A percentile compares a stretch with the other conserved stretches of the same genome.
phyloP scores from a whole-genome alignment of 37 sponge, comb jelly and placozoan species.

The Chondrilla cf. caribensis region DNA sequence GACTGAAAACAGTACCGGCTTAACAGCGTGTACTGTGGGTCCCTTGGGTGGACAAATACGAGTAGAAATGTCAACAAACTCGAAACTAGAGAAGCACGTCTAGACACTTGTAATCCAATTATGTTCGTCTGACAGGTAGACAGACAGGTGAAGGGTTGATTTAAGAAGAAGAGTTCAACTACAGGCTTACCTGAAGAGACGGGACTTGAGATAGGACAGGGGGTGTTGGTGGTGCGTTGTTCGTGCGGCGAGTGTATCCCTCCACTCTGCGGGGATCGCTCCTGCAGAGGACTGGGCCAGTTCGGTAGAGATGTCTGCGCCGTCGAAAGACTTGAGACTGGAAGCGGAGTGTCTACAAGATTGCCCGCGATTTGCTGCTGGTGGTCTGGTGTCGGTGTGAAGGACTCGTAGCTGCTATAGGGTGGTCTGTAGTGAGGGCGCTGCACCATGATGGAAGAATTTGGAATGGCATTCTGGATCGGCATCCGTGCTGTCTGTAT shows the following conservation, averaged over 20 bases:
- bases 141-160: no score
- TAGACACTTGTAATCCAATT: no score
- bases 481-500: slow-evolving; percentile 22
- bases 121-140: no score
- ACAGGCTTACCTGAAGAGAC: slow-evolving; percentile 5
- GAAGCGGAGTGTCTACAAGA: no score
- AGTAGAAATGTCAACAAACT: no score
- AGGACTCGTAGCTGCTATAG: background rate
- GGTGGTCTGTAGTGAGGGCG: background rate
- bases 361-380: no score
- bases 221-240: background rate
- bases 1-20: no score
- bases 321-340: no score
- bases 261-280: background rate
- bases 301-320: no score
- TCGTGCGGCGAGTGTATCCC: background rate
- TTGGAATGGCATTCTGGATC: background rate
- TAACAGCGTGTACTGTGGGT: no score
- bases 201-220: background rate
- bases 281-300: background rate
- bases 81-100: no score
- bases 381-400: background rate
- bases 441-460: slow-evolving; percentile 1
- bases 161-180: background rate
- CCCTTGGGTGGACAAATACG: no score